Evolutionary conservation across 1,140 invertebrate genomes (phyloP), one percentile per base, ranked within the genome.

Genomic region (Triops cancriformis): DNA sequence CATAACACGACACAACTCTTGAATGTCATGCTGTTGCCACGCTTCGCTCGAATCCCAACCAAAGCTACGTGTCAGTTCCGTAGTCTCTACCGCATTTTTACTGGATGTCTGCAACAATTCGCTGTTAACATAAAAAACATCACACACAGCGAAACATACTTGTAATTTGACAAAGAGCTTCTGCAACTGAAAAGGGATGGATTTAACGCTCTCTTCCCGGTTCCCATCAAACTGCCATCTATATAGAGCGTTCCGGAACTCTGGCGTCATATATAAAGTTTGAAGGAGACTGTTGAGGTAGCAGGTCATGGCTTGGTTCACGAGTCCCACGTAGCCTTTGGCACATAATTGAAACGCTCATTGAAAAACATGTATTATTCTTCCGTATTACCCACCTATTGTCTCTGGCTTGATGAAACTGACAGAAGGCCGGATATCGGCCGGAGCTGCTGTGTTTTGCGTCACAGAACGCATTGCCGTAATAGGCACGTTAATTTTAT

Each of bases 291-390:
- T 95, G 83, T 97, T 97, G 14, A 97, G 86, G 83, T 97, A 97
- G 83, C 95, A 97, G 0, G 95, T 97, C 94, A 96, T 96, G 1
- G 94, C 94, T 85, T 96, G 94, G 85, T 97, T 97, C 0, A 96
- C 93, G 42, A 97, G 85, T 45, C 95, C 95, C 10, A 95, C 93
- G 85, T 93, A 95, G 79, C 86, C 90, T 87, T 72, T 76, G 51
- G 42, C 72, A 78, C 45, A 51, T 10, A 51, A 51, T 37, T 37
- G 31, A 51, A 51, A 51, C 45, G 12, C 45, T 45, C 43, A n/a
- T 64, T 23, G 14, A 9, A 3, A 5, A n/a, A n/a, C n/a, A n/a
- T n/a, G 43, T 0, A 0, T 0, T 64, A 0, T 10, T 64, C 23
- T n/a, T 64, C 3, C 14, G 14, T 18, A n/a, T 18, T 64, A 64